A percentile compares a stretch with the other conserved stretches of the same genome.
Conservation (phyloP, 2,797 vertebrate species). For the Pitangus sulphuratus region DNA sequence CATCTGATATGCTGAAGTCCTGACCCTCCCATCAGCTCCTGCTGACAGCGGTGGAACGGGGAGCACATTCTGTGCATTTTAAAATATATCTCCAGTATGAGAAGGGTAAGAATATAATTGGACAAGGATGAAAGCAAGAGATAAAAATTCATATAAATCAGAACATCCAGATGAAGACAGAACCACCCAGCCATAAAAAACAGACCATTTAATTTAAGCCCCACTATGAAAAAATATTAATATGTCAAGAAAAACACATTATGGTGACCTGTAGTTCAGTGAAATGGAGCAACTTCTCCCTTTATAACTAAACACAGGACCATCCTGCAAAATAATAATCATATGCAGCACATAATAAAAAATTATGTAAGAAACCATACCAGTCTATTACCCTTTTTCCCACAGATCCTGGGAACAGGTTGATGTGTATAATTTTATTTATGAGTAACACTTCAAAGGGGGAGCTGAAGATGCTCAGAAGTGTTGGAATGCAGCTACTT, state of each 20-base stretch:
- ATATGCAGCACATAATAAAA: neutral
- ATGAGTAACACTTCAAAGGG: slow-evolving; percentile 23
- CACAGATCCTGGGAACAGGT: neutral
- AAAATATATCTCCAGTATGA: neutral
- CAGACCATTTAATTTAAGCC: neutral
- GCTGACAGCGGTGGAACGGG: neutral
- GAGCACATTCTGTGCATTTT: neutral
- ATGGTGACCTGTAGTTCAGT: neutral
- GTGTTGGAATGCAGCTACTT: neutral
- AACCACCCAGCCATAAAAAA: neutral
- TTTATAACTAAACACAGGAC: neutral
- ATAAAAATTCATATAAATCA: neutral
- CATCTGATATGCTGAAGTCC: neutral
- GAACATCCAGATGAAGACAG: neutral
- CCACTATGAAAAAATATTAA: neutral
- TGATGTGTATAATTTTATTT: slow-evolving; percentile 16
- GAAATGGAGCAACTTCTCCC: neutral
- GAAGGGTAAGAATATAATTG: neutral
- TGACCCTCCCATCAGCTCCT: neutral
- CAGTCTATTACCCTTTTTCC: neutral
- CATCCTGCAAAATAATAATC: neutral
- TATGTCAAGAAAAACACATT: neutral
- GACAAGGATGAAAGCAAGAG: neutral
- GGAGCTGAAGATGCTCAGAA: neutral
- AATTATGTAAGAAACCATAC: neutral